Base-by-base conservation (phyloP, 2,888 invertebrate species). In the Disparrhopalites patrizii region DNA sequence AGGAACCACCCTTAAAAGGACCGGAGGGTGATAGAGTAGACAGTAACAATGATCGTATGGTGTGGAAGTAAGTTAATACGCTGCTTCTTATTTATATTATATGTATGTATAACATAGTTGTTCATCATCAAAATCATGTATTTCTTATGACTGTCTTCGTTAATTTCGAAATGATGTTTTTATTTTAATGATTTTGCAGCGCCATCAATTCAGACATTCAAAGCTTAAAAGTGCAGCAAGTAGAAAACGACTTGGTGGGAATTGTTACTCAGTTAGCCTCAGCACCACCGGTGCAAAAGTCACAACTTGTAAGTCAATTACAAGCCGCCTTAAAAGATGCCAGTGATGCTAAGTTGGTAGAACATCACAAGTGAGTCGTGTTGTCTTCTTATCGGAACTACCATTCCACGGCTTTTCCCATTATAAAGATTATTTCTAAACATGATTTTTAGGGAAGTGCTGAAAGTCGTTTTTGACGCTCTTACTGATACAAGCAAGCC, bases 401-500 rank as follows among this genome's bases (percentile, higher is more conserved):
- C 15, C 20, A 54, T 18, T 30, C 15, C 8, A 10, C 13, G 28
- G 18, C 27, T 52, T 47, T 47, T 47, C 47, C 18, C 7, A 47
- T 47, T 20, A 13, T 47, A 18, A 3, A 23, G 13, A 28, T 52
- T 27, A n/a, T 52, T 28, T 52, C 13, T 43, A 43, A 7, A 18
- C n/a, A n/a, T 13, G 1, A 62, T 38, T 62, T 66, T 10, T 58
- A 73, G 73, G 65, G 75, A 75, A 65, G 66, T 75, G n/a, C 47
- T 75, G 55, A 75, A 75, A 65, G 63, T 75, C n/a, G 70, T 75
- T 13, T 73, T 75, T 60, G 73, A 75, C 50, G 70, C 73, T 2
- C 61, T 75, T 8, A 65, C 65, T 33, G 72, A 72, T 28, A 65
- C 51, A 4, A 43, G 66, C 23, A 73, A 73, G 55, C 67, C 70